phyloP scores from a whole-genome alignment of 2,888 invertebrate species.

The Toxonevra muliebris region DNA sequence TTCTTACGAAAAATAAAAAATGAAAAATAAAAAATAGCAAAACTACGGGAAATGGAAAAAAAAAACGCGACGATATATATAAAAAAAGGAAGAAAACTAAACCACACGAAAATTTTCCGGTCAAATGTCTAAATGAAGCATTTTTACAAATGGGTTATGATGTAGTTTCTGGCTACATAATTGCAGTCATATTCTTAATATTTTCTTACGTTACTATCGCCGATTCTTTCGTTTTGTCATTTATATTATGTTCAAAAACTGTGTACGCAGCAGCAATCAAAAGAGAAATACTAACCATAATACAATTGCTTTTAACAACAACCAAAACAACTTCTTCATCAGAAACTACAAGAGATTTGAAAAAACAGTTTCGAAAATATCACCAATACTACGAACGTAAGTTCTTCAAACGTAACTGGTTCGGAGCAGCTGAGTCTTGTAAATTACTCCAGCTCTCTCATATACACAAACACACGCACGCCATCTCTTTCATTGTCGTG shows the following conservation, averaged over 20 bases:
- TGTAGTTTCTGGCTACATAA: conserved; percentile 50
- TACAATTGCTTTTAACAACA: conserved; percentile 16
- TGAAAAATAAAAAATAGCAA: conserved; percentile 8
- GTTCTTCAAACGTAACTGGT: background rate
- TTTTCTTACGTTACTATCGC: conserved; percentile 47
- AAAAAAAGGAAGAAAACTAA: background rate
- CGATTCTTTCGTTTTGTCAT: conserved; percentile 56
- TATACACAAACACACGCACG: conserved; percentile 19
- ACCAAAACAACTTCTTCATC: conserved; percentile 27
- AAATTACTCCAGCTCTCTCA: conserved; percentile 1
- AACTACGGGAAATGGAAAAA: background rate
- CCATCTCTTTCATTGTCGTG: background rate
- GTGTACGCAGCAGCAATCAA: conserved; percentile 23
- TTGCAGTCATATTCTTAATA: conserved; percentile 30
- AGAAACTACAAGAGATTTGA: background rate
- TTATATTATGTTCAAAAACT: conserved; percentile 46
- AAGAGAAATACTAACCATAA: too few species aligned
- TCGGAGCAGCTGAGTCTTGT: background rate
- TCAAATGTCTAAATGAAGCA: conserved; percentile 56
- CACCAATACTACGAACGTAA: background rate
- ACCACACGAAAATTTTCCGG: conserved; percentile 41
- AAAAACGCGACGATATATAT: conserved; percentile 7
- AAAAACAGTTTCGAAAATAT: too few species aligned
- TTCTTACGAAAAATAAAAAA: background rate
- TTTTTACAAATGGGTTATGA: conserved; percentile 58